Conservation (phyloP, 2,888 invertebrate genomes). For the Lysandra coridon region DNA sequence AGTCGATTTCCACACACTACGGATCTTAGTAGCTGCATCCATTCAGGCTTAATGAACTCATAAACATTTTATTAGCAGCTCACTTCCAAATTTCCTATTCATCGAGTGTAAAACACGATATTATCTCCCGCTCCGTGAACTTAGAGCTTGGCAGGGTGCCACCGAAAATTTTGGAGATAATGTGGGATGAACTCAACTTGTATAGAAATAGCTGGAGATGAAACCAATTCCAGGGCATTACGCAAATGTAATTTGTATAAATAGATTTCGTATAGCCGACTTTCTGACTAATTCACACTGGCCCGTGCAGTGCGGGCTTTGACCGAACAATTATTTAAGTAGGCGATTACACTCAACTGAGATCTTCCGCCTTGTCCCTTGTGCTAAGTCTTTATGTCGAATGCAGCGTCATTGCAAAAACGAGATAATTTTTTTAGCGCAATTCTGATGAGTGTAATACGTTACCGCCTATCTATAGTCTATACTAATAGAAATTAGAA, state of each 20-base stretch:
- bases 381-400: background rate
- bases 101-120: slow-evolving; percentile 5
- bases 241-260: slow-evolving; percentile 30
- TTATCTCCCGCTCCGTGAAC: background rate
- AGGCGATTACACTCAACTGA: slow-evolving; percentile 20
- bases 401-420: background rate
- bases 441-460: background rate
- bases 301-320: slow-evolving; percentile 7
- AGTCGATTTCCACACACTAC: background rate
- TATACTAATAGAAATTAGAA: too few relatives aligned
- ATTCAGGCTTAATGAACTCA: background rate
- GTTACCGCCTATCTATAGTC: too few relatives aligned
- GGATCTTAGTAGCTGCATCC: background rate
- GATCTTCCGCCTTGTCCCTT: slow-evolving; percentile 3
- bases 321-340: slow-evolving; percentile 10
- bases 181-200: slow-evolving; percentile 36
- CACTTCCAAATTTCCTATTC: background rate
- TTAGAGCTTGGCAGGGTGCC: slow-evolving; percentile 41
- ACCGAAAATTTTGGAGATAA: slow-evolving; percentile 39
- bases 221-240: slow-evolving; percentile 32
- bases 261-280: slow-evolving; percentile 26
- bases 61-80: slow-evolving; percentile 1
- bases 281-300: slow-evolving; percentile 26
- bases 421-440: background rate
- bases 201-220: slow-evolving; percentile 32